A percentile compares a stretch with the other conserved stretches of the same genome.
These are phyloP conservation scores for Heteronetta atricapilla DNA, from an alignment of 2,113 vertebrate species.

Conservation along the genomic window DNA sequence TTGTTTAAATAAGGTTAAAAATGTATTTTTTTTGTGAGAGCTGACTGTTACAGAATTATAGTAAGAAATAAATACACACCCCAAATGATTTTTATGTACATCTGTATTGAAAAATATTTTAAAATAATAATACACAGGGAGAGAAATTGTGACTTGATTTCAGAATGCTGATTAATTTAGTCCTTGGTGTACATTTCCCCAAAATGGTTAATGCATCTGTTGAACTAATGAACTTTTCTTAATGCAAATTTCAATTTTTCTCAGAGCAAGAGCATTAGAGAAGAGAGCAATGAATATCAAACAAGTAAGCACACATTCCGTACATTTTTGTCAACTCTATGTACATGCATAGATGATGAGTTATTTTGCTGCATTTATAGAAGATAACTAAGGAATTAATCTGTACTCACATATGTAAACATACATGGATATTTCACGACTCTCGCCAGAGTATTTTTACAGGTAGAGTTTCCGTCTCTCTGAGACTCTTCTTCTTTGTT, in stretches of 20 bases:
- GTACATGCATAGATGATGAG: background rate
- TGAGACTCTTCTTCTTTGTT: background rate
- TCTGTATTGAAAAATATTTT: background rate
- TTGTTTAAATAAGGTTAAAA: slow-evolving; percentile 28
- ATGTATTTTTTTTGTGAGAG: background rate
- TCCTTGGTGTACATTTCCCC: slow-evolving; percentile 53
- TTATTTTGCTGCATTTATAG: background rate
- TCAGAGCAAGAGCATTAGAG: background rate
- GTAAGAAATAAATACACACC: background rate
- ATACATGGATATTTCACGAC: background rate
- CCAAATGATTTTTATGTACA: background rate
- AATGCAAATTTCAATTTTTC: slow-evolving; percentile 62
- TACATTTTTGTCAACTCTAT: background rate
- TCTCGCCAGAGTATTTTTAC: background rate
- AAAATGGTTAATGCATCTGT: slow-evolving; percentile 69
- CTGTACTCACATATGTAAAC: background rate
- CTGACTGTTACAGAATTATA: background rate
- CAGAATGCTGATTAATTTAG: slow-evolving; percentile 65
- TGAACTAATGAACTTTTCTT: slow-evolving; percentile 64
- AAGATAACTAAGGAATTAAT: background rate
- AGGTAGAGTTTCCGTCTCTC: background rate
- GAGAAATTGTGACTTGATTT: slow-evolving; percentile 45
- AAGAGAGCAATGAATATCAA: background rate
- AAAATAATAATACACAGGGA: background rate
- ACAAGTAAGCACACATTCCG: background rate